Evolutionary conservation across 2,113 vertebrate species (phyloP), one percentile per base, ranked within the genome.

Genomic region (Sminthopsis crassicaudata): DNA sequence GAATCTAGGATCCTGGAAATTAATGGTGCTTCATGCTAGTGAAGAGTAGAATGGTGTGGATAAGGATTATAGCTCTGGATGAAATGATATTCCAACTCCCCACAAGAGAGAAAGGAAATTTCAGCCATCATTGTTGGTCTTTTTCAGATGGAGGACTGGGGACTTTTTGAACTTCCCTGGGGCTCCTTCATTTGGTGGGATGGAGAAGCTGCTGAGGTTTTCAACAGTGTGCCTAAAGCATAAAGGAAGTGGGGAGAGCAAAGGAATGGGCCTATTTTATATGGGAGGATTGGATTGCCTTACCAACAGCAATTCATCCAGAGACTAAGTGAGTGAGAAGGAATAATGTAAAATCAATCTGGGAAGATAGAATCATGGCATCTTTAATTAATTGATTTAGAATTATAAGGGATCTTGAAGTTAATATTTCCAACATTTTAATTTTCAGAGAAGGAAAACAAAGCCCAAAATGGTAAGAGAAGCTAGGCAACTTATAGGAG

Each of bases 111-210:
- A n/a, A 76, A 76, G 36, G 14, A 8, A n/a, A 1, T 76, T 76
- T n/a, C 36, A 76, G 12, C 4, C 16, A 76, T n/a, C 14, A 1
- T 76, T 76, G 1, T 0, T 76, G 12, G 16, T n/a, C 14, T 76
- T 76, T 16, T 76, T 8, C 36, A 22, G 5, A n/a, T 1, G 16
- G 16, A 0, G 5, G 0, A 12, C 24, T 55, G 25, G 0, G 26
- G 14, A 23, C 1, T 36, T 6, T 19, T 76, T n/a, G 36, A n/a
- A 76, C 6, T 76, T 76, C 36, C 67, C 16, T 19, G 4, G 5
- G 14, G 0, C 36, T 76, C 6, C 67, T n/a, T 76, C 16, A 76
- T 76, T 76, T 76, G n/a, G 30, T 67, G 30, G 27, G 27, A n/a
- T 76, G 67, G 36, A 76, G 30, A 76, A n/a, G 67, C 30, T 16